Conservation (phyloP, 2,888 invertebrate genomes). For the Chrysolina americana region DNA sequence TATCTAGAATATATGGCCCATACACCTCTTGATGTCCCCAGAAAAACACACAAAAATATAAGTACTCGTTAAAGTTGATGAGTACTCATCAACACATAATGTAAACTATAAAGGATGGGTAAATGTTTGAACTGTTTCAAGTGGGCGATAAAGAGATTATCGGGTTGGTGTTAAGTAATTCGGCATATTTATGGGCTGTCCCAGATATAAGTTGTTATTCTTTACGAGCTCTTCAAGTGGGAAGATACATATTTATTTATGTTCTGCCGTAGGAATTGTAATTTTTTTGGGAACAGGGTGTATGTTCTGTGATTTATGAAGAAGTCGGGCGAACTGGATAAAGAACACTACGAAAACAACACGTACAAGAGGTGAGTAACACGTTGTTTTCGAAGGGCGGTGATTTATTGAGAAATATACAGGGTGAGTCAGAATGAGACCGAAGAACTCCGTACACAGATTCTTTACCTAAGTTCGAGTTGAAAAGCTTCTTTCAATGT, state of each 20-base stretch:
- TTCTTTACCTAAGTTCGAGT: no score
- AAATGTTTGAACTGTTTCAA: constrained; percentile 43
- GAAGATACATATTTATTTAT: constrained; percentile 57
- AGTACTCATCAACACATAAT: constrained; percentile 10
- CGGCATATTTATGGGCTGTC: constrained; percentile 60
- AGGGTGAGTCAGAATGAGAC: no score
- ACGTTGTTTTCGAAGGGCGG: background rate
- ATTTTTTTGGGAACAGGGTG: constrained; percentile 29
- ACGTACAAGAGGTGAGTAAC: background rate
- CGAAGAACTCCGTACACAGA: no score
- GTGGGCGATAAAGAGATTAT: constrained; percentile 59
- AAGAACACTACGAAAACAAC: constrained; percentile 3
- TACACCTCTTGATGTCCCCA: background rate
- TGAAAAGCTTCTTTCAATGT: no score
- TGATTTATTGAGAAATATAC: no score
- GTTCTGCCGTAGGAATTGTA: constrained; percentile 34
- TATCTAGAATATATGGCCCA: background rate
- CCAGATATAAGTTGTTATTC: constrained; percentile 56
- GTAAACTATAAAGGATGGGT: constrained; percentile 20
- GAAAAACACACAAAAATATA: background rate
- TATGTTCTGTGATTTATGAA: constrained; percentile 20
- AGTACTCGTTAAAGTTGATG: background rate
- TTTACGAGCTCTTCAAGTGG: constrained; percentile 58
- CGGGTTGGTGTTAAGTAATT: constrained; percentile 59
- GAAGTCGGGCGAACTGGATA: background rate